Conservation (phyloP, 2,888 invertebrate genomes). For the Xanthia icteritia region DNA sequence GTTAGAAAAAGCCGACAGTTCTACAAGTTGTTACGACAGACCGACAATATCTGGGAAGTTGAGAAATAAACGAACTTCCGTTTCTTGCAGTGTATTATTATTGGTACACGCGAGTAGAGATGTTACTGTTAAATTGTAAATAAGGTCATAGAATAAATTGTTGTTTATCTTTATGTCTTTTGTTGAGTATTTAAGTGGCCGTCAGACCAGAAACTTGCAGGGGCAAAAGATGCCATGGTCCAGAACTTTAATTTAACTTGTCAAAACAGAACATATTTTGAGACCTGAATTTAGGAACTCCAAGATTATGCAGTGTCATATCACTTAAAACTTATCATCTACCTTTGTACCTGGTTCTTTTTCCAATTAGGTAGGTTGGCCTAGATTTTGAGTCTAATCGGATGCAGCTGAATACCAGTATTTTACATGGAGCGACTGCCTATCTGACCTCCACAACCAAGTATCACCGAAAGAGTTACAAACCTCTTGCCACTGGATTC, state of each 20-base stretch:
- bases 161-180: slow-evolving; percentile 8
- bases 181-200: neutral
- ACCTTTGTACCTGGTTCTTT: neutral
- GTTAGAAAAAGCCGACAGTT: slow-evolving; percentile 54
- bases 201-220: neutral
- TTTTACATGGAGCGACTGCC: neutral
- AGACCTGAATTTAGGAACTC: neutral
- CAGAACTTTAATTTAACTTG: neutral
- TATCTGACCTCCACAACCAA: neutral
- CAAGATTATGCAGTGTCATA: neutral
- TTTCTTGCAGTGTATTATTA: slow-evolving; percentile 51
- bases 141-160: slow-evolving; percentile 34
- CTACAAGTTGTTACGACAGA: slow-evolving; percentile 61
- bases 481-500: neutral
- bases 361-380: neutral
- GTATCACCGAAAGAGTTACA: neutral
- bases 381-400: neutral
- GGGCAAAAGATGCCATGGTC: neutral
- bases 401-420: neutral
- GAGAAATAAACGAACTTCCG: slow-evolving; percentile 63
- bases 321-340: neutral
- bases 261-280: neutral
- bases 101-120: slow-evolving; percentile 34
- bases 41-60: slow-evolving; percentile 70
- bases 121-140: slow-evolving; percentile 20